Evolutionary conservation across 1,140 invertebrate species (phyloP).

Genomic region (Xylocopa sonorina): DNA sequence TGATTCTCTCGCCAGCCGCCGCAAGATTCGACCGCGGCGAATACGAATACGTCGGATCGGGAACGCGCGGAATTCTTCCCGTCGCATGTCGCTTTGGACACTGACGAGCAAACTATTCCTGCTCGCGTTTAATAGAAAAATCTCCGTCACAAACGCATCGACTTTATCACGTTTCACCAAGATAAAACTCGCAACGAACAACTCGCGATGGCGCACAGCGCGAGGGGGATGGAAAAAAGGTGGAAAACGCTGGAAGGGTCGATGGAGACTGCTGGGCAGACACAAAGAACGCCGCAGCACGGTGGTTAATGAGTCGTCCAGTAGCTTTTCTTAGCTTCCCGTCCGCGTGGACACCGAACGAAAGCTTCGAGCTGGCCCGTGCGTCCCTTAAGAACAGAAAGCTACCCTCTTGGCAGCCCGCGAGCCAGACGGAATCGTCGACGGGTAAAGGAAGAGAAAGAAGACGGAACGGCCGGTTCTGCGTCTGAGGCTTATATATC

Average conservation of each 20-base stretch:
- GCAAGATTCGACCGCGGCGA: constrained; percentile 47
- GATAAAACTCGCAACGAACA: too few relatives aligned
- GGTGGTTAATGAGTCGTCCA: constrained; percentile 72
- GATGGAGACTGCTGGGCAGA: constrained; percentile 27
- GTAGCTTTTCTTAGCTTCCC: constrained; percentile 59
- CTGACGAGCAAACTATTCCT: too few relatives aligned
- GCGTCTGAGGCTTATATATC: constrained; percentile 73
- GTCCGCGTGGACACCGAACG: constrained; percentile 44
- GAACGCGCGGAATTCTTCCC: background rate
- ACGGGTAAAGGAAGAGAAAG: constrained; percentile 37
- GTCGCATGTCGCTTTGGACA: background rate
- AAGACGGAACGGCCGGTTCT: constrained; percentile 51
- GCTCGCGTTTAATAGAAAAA: too few relatives aligned
- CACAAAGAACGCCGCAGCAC: constrained; percentile 65
- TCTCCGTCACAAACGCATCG: background rate
- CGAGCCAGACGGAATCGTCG: constrained; percentile 29
- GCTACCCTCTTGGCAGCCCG: background rate
- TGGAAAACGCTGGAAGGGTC: constrained; percentile 22
- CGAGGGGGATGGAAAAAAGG: background rate
- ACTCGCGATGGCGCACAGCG: background rate
- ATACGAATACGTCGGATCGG: constrained; percentile 17
- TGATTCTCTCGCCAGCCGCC: constrained; percentile 41
- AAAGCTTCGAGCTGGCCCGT: constrained; percentile 36
- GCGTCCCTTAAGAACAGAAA: constrained; percentile 39
- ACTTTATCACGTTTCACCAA: background rate